Percentiles rank a stretch among this genome's conserved stretches.
Evolutionary conservation across 2,113 vertebrate genomes (phyloP).

Genomic region (Psittacara wagleri): DNA sequence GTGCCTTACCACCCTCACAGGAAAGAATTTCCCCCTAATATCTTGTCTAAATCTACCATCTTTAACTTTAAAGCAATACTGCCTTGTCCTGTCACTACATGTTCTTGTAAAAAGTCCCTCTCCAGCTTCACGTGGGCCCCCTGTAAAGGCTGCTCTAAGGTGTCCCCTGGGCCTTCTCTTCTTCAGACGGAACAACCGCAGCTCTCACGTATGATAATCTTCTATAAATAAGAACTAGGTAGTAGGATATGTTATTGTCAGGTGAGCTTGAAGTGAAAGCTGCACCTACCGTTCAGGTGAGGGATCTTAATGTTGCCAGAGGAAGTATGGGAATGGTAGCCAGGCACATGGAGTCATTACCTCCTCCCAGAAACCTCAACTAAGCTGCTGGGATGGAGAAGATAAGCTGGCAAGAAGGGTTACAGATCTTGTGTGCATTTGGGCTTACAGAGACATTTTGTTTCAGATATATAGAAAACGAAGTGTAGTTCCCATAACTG

Average conservation of each 20-base stretch:
- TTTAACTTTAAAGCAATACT: neutral
- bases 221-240: neutral
- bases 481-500: neutral
- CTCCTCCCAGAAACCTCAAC: neutral
- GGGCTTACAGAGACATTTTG: neutral
- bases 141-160: neutral
- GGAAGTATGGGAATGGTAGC: neutral
- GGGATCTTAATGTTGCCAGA: neutral
- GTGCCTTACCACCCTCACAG: neutral
- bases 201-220: neutral
- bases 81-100: neutral
- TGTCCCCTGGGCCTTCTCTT: neutral
- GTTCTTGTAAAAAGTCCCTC: neutral
- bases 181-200: neutral
- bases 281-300: neutral
- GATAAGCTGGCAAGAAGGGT: rapidly evolving
- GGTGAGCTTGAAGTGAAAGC: neutral
- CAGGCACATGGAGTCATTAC: neutral
- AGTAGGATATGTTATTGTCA: neutral
- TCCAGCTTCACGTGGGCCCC: neutral
- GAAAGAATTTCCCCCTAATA: neutral
- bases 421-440: neutral
- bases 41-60: neutral
- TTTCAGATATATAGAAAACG: neutral
- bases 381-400: neutral